A percentile compares a stretch with the other conserved stretches of the same genome.
These are phyloP conservation scores for Lethocerus indicus DNA, from an alignment of 1,140 invertebrate species.

Conservation along the genomic window DNA sequence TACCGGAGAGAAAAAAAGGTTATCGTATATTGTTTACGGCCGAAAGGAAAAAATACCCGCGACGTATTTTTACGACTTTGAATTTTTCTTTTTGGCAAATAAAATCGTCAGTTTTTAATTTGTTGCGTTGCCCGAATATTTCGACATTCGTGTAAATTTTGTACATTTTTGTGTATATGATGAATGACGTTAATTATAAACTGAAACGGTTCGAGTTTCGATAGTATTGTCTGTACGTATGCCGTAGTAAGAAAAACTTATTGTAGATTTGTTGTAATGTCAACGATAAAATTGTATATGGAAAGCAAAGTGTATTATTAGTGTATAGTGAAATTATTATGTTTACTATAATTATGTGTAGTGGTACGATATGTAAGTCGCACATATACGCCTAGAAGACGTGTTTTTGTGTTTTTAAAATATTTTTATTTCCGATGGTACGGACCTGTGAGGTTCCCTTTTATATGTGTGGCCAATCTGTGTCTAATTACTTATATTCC, in stretches of 20 bases:
- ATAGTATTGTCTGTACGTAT: slow-evolving; percentile 1
- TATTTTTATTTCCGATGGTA: slow-evolving; percentile 2
- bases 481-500: slow-evolving; percentile 5
- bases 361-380: slow-evolving; percentile 10
- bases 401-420: slow-evolving; percentile 5
- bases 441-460: slow-evolving; percentile 5
- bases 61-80: neutral
- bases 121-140: slow-evolving; percentile 7
- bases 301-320: slow-evolving; percentile 10
- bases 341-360: slow-evolving; percentile 9
- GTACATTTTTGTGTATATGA: slow-evolving; percentile 10
- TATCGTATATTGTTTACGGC: slow-evolving; percentile 4
- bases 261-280: slow-evolving; percentile 9
- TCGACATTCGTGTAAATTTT: slow-evolving; percentile 9
- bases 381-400: slow-evolving; percentile 12
- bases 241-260: slow-evolving; percentile 5
- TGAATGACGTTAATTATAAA: slow-evolving; percentile 1
- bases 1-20: neutral
- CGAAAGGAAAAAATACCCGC: neutral
- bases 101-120: slow-evolving; percentile 2
- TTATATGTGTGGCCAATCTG: slow-evolving; percentile 13
- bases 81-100: slow-evolving; percentile 1
- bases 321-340: slow-evolving; percentile 10
- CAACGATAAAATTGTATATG: slow-evolving; percentile 6
- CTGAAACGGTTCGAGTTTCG: too few species aligned